Evolutionary conservation across 92 coral and sea anemone species (phyloP).

Genomic region (Metridium senile): DNA sequence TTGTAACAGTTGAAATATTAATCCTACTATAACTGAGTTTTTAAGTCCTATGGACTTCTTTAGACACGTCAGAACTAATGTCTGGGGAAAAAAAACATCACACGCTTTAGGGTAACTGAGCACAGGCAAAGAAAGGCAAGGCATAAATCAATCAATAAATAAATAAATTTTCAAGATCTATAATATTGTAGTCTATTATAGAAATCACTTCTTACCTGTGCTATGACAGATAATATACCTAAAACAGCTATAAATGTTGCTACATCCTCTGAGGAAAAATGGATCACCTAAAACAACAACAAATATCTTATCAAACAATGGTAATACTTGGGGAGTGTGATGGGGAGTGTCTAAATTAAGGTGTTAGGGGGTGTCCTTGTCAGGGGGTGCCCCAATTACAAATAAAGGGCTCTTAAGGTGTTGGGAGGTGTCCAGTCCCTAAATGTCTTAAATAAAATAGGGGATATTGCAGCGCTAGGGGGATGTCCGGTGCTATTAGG

Average conservation of each 20-base stretch:
- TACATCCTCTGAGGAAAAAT: slow-evolving; percentile 87
- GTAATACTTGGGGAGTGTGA: too few species aligned
- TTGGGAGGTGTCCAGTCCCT: too few species aligned
- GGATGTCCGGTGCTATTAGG: too few species aligned
- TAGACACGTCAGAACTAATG: slow-evolving; percentile 88
- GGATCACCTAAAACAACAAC: slow-evolving; percentile 77
- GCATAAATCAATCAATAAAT: too few species aligned
- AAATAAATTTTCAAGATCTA: neutral
- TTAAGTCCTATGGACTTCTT: slow-evolving; percentile 95
- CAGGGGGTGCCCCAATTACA: neutral
- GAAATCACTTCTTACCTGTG: slow-evolving; percentile 86
- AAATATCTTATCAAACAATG: too few species aligned
- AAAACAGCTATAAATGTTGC: slow-evolving; percentile 98
- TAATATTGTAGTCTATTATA: neutral
- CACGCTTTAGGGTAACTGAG: too few species aligned
- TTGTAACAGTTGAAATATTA: slow-evolving; percentile 94
- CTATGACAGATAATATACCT: slow-evolving; percentile 93
- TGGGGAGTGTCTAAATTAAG: neutral
- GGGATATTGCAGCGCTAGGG: too few species aligned
- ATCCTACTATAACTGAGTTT: slow-evolving; percentile 89
- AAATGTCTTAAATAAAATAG: too few species aligned
- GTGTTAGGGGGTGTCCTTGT: neutral
- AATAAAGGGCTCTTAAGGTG: too few species aligned
- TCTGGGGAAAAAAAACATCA: slow-evolving; percentile 52
- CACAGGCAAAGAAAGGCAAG: too few species aligned